Evolutionary conservation across 2,113 vertebrate genomes (phyloP).

Genomic region (Salvator merianae): DNA sequence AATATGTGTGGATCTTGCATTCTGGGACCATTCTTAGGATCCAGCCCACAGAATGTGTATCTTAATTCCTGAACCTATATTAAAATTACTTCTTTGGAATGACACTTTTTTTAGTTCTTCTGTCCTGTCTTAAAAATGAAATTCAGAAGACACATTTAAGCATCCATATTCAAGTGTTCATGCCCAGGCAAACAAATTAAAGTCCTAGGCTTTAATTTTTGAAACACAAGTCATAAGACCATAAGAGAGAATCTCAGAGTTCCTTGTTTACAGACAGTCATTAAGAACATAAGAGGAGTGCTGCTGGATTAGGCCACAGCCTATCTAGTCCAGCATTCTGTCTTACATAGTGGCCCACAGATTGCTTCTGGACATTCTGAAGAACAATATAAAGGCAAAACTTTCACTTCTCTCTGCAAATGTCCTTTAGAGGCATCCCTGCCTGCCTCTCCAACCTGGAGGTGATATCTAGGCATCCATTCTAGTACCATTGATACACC

Average conservation of each 20-base stretch:
- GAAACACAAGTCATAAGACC: not conserved
- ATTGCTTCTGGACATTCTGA: too few relatives aligned
- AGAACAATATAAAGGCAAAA: too few relatives aligned
- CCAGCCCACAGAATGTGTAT: not conserved
- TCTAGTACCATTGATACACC: too few relatives aligned
- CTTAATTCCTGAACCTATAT: not conserved
- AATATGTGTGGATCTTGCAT: not conserved
- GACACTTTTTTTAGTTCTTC: conserved; percentile 4
- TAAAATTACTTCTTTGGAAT: not conserved
- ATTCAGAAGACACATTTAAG: not conserved
- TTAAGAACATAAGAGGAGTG: too few relatives aligned
- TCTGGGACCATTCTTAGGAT: not conserved
- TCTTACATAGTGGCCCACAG: too few relatives aligned
- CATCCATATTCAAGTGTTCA: not conserved
- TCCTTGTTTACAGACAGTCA: not conserved
- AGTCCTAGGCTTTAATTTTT: not conserved
- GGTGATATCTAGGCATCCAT: too few relatives aligned
- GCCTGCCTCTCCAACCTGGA: too few relatives aligned
- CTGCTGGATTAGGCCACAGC: too few relatives aligned
- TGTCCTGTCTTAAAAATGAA: accelerated
- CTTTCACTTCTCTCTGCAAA: too few relatives aligned
- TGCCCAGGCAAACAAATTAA: not conserved
- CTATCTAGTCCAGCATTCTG: too few relatives aligned
- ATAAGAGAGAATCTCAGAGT: not conserved
- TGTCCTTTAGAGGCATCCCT: too few relatives aligned